Conservation (phyloP, 2,888 invertebrate species). For the Apodemia duryi region DNA sequence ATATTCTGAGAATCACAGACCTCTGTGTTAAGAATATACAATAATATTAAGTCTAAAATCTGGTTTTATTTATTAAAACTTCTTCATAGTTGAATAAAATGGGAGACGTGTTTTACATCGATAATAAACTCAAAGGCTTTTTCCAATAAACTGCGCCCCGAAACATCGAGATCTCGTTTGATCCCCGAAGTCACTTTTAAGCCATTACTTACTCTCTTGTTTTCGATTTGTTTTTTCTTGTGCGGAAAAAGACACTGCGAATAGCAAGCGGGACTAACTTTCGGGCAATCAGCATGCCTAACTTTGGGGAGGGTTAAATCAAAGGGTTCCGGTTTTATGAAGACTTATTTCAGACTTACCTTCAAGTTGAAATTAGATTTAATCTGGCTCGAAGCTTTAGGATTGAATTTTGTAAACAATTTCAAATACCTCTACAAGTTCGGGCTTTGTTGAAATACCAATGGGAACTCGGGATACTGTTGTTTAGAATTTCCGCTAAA, state of each 20-base stretch:
- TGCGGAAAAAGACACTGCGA: slow-evolving; percentile 62
- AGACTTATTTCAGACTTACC: slow-evolving; percentile 80
- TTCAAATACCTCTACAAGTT: slow-evolving; percentile 77
- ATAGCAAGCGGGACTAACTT: slow-evolving; percentile 69
- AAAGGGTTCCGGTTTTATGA: slow-evolving; percentile 79
- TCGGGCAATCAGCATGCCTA: slow-evolving; percentile 73
- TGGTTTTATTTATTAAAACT: not conserved
- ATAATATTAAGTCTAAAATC: not conserved
- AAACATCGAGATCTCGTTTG: slow-evolving; percentile 38
- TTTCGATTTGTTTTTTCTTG: slow-evolving; percentile 70
- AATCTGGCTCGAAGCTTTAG: slow-evolving; percentile 77
- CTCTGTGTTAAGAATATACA: not conserved
- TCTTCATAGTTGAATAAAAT: slow-evolving; percentile 40
- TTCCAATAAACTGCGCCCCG: slow-evolving; percentile 38
- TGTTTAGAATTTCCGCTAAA: slow-evolving; percentile 75
- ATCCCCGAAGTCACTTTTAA: slow-evolving; percentile 65
- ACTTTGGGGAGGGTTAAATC: slow-evolving; percentile 75
- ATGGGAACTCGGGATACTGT: slow-evolving; percentile 68
- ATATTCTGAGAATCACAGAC: too few species aligned
- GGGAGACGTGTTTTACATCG: not conserved
- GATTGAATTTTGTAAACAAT: slow-evolving; percentile 80
- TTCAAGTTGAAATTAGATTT: slow-evolving; percentile 79
- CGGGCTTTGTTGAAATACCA: slow-evolving; percentile 77
- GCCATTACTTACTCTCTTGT: slow-evolving; percentile 73
- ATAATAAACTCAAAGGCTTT: slow-evolving; percentile 55